Percentiles rank a stretch among this genome's conserved stretches.
Evolutionary conservation across 2,797 vertebrate species (phyloP).

Genomic region (Anabacerthia variegaticeps): DNA sequence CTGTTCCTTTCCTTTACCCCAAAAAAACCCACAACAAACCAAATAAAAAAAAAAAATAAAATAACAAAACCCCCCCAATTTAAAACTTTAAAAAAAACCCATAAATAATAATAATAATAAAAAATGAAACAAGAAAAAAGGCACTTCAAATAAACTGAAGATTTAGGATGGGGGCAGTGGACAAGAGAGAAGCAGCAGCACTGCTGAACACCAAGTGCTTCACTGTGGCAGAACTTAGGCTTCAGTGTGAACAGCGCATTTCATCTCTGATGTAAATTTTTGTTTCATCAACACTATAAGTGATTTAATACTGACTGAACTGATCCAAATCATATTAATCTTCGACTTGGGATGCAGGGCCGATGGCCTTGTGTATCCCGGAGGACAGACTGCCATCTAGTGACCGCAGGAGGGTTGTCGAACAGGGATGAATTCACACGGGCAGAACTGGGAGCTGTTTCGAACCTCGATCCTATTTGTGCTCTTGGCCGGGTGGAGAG

Average conservation of each 20-base stretch:
- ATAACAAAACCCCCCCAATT: no score
- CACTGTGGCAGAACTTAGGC: accelerated
- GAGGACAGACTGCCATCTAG: constrained; percentile 90
- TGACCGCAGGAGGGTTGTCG: constrained; percentile 34
- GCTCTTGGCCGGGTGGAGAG: accelerated
- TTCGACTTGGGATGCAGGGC: not conserved
- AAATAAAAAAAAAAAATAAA: not conserved
- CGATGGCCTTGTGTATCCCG: not conserved
- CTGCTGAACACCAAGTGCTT: accelerated
- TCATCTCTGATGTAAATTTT: not conserved
- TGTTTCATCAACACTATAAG: not conserved
- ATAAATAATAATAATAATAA: no score
- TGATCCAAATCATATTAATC: not conserved
- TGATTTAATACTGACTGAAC: not conserved
- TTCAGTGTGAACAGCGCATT: not conserved
- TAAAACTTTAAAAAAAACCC: accelerated
- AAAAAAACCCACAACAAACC: not conserved
- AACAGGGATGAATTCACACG: accelerated
- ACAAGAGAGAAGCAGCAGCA: not conserved
- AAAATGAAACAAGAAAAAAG: not conserved
- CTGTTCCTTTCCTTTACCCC: accelerated
- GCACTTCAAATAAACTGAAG: not conserved
- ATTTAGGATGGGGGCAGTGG: not conserved
- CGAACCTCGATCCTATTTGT: accelerated
- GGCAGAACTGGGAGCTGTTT: accelerated